Percentiles rank a stretch among this genome's conserved stretches.
Conservation (phyloP, 1,140 invertebrate species). For the Drosophila saltans region DNA sequence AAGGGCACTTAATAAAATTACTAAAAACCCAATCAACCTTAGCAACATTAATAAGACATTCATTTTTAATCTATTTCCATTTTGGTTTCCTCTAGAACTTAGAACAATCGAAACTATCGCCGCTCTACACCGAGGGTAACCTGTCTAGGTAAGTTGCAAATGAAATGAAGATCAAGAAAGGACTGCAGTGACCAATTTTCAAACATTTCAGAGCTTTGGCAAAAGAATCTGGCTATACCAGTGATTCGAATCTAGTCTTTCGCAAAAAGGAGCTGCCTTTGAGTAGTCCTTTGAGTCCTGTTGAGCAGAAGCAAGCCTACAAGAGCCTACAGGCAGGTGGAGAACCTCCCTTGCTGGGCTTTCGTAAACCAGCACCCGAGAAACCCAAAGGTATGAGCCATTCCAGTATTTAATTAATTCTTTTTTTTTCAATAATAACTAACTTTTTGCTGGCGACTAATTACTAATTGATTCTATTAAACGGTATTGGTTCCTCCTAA, state of each 20-base stretch:
- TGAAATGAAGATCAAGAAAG: too few relatives aligned
- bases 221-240: constrained; percentile 95
- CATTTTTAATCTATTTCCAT: constrained; percentile 1
- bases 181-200: too few relatives aligned
- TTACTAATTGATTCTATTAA: constrained; percentile 45
- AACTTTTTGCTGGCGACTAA: constrained; percentile 36
- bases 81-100: constrained; percentile 84
- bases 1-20: constrained; percentile 54
- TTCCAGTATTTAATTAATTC: background rate
- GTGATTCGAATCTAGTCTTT: constrained; percentile 94
- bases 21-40: constrained; percentile 49
- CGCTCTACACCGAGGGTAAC: constrained; percentile 83
- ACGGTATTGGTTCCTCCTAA: constrained; percentile 65
- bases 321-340: constrained; percentile 94
- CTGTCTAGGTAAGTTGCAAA: constrained; percentile 71
- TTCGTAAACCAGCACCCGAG: constrained; percentile 94
- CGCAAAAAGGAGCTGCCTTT: constrained; percentile 88
- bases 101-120: constrained; percentile 85
- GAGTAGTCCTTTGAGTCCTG: constrained; percentile 88
- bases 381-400: constrained; percentile 90
- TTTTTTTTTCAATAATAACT: constrained; percentile 8
- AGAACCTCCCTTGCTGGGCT: constrained; percentile 94
- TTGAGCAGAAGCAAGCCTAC: constrained; percentile 92
- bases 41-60: constrained; percentile 19
- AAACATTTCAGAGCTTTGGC: constrained; percentile 82